Conservation (phyloP, 2,888 invertebrate genomes). For the Lasius fuliginosus region DNA sequence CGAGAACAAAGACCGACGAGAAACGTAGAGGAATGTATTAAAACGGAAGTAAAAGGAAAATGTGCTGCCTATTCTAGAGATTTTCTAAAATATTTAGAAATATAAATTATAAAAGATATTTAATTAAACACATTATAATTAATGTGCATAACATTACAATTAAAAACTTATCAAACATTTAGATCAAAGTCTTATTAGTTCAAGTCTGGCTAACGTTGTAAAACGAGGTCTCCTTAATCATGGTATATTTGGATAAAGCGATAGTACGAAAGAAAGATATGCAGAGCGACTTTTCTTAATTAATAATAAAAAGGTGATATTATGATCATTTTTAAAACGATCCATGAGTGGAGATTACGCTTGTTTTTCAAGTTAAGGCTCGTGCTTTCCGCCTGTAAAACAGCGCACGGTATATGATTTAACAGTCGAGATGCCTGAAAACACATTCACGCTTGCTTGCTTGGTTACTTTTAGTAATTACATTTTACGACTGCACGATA, state of each 20-base stretch:
- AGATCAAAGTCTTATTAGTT: background rate
- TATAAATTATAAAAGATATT: background rate
- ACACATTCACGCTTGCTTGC: constrained; percentile 50
- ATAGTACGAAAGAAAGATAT: background rate
- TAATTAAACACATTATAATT: background rate
- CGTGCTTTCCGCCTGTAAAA: constrained; percentile 51
- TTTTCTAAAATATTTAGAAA: background rate
- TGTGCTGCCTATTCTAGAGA: background rate
- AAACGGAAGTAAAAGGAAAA: background rate
- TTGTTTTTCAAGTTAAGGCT: constrained; percentile 25
- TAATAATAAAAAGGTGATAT: background rate
- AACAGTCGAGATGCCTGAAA: constrained; percentile 59
- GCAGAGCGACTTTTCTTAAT: constrained; percentile 22
- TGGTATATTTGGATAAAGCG: background rate
- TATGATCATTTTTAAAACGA: background rate
- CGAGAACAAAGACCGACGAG: background rate
- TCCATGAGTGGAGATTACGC: background rate
- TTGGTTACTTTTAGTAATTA: constrained; percentile 44
- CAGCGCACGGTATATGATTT: constrained; percentile 47
- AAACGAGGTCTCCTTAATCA: background rate
- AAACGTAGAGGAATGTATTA: background rate
- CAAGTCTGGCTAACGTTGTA: background rate
- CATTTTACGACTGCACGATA: constrained; percentile 36
- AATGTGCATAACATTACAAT: background rate
- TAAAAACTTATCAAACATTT: background rate